Evolutionary conservation across 2,888 invertebrate species (phyloP), one percentile per base, ranked within the genome.

Genomic region (Vesta saturnalis): DNA sequence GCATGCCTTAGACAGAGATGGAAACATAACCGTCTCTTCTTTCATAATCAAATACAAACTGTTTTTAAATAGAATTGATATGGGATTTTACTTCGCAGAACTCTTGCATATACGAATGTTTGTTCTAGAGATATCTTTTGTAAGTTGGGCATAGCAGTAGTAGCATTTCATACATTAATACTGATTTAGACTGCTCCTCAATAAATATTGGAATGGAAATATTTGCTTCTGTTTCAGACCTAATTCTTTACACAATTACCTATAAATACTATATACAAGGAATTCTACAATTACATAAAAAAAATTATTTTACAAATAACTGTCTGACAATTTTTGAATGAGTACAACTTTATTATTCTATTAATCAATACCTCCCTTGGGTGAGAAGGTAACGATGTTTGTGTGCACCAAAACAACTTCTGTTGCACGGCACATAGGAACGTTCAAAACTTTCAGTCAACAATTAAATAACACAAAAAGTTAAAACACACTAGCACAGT

Each of bases 391-490:
- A 69, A 69, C 61, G 39, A n/a, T 46, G 52, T 63, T 59, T 67
- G 49, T 61, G 67, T 67, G 60, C 60, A 67, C 60, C 14, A 69
- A 49, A 60, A 57, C 60, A 60, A 52, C 54, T 47, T 39, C 47
- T 19, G 54, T 64, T 61, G 60, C 59, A 63, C 58, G 62, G 67
- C 70, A 70, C 70, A 67, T 70, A 70, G 70, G 70, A 70, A 70
- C 70, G 58, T 59, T 58, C 49, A 55, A 60, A 69, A 61, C 39
- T 60, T 60, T 59, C 35, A 63, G 49, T 61, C 43, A 62, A 58
- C 47, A 58, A 62, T 39, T 54, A 61, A 62, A 54, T 39, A 54
- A 54, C 21, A 61, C 47, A 49, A 16, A 61, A n/a, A 46, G 6
- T 35, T 39, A 39, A 39, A 22, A 43, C 64, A 65, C 65, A 65